phyloP scores from a whole-genome alignment of 2,797 vertebrate species.

The Amniataba percoides region DNA sequence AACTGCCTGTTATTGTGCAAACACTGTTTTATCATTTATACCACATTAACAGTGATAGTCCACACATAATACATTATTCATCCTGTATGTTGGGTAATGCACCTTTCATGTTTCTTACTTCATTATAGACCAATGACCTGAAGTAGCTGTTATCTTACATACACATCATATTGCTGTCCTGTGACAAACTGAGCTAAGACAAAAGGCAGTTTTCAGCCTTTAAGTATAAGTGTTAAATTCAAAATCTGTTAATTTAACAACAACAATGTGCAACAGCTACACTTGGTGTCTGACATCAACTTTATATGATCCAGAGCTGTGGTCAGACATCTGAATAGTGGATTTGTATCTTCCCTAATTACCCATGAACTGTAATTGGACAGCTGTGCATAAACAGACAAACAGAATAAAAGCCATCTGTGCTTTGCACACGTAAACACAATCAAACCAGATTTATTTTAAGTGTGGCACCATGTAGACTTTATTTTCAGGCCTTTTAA shows the following conservation, averaged over 20 bases:
- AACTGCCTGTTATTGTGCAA: not conserved
- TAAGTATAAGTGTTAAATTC: not conserved
- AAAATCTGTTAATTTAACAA: not conserved
- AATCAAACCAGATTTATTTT: slow-evolving; percentile 30
- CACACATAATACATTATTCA: not conserved
- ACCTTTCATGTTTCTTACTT: not conserved
- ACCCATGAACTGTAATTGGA: not conserved
- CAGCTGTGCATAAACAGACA: not conserved
- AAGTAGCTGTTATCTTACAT: not conserved
- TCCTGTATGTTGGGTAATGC: not conserved
- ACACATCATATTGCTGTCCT: not conserved
- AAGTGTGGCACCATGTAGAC: slow-evolving; percentile 82
- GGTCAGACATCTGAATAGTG: not conserved
- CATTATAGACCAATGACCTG: not conserved
- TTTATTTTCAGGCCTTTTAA: slow-evolving; percentile 85
- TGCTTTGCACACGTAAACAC: not conserved
- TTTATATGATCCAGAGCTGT: not conserved
- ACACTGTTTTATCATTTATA: not conserved
- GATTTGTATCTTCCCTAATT: not conserved
- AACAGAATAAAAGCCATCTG: not conserved
- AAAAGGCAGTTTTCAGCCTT: not conserved
- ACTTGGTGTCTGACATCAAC: too few species aligned
- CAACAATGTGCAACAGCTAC: not conserved
- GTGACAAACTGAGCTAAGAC: not conserved
- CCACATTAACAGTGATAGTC: not conserved